Conservation (phyloP, 2,888 invertebrate species). For the Cephus pulcher region DNA sequence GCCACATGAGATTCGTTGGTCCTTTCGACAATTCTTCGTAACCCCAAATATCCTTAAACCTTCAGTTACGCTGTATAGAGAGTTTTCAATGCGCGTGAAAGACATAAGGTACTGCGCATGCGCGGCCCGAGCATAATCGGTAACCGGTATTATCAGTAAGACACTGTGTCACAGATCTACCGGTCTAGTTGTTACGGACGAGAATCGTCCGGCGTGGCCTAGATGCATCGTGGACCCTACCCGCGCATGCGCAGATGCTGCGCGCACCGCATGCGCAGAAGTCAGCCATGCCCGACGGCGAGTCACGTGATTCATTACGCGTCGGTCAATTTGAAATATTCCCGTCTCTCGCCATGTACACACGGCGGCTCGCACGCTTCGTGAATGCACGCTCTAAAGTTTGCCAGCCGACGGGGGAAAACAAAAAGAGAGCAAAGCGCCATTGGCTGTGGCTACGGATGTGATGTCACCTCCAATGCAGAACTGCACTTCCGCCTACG, state of each 20-base stretch:
- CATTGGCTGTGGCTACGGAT: constrained; percentile 35
- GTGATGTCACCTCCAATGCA: constrained; percentile 45
- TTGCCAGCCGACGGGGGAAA: not conserved
- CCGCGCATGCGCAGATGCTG: not conserved
- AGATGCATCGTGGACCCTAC: not conserved
- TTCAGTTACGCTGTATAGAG: not conserved
- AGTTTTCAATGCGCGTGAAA: not conserved
- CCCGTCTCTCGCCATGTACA: not conserved
- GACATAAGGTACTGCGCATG: constrained; percentile 13
- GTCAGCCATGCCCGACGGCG: not conserved
- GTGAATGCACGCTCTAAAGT: not conserved
- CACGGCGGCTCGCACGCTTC: not conserved
- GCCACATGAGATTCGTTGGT: not conserved
- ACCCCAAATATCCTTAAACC: not conserved
- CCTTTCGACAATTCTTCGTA: not conserved
- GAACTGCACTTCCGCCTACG: constrained; percentile 7
- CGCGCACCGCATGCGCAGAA: no score
- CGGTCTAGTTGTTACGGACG: not conserved
- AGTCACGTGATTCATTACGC: not conserved
- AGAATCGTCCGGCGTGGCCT: not conserved
- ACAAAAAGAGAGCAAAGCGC: not conserved
- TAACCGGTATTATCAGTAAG: not conserved
- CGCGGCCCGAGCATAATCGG: constrained; percentile 6
- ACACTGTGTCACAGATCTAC: constrained; percentile 4
- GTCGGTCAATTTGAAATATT: not conserved